phyloP scores from a whole-genome alignment of 2,113 vertebrate genomes.

The Australoheros scitulus region DNA sequence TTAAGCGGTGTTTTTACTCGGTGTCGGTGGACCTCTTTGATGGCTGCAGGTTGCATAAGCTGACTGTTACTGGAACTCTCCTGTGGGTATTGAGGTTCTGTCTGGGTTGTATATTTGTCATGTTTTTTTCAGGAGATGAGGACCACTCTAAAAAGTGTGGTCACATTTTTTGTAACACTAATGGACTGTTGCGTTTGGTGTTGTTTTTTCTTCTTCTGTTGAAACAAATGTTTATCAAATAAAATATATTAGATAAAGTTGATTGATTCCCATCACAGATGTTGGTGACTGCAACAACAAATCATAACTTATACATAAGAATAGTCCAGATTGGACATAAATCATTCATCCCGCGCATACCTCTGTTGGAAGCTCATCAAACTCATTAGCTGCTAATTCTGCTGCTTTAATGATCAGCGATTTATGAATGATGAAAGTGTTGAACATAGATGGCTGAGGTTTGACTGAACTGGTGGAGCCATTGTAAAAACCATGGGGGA shows the following conservation, averaged over 20 bases:
- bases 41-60: slow-evolving; percentile 29
- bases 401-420: background rate
- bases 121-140: background rate
- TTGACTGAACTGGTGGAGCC: slow-evolving; percentile 3
- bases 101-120: slow-evolving; percentile 9
- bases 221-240: background rate
- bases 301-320: background rate
- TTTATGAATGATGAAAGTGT: background rate
- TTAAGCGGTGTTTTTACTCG: slow-evolving; percentile 3
- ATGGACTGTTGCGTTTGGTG: background rate
- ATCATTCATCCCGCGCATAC: background rate
- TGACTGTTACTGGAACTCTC: slow-evolving; percentile 53
- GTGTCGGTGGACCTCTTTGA: slow-evolving; percentile 5
- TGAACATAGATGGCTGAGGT: background rate
- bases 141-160: background rate
- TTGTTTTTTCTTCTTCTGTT: background rate
- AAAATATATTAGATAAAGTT: background rate
- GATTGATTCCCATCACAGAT: background rate
- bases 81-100: background rate
- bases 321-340: background rate
- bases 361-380: background rate
- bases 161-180: background rate
- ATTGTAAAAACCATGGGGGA: background rate
- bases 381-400: background rate
- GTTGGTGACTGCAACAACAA: background rate